Conservation (phyloP, 2,113 vertebrate species). For the Salvator merianae region DNA sequence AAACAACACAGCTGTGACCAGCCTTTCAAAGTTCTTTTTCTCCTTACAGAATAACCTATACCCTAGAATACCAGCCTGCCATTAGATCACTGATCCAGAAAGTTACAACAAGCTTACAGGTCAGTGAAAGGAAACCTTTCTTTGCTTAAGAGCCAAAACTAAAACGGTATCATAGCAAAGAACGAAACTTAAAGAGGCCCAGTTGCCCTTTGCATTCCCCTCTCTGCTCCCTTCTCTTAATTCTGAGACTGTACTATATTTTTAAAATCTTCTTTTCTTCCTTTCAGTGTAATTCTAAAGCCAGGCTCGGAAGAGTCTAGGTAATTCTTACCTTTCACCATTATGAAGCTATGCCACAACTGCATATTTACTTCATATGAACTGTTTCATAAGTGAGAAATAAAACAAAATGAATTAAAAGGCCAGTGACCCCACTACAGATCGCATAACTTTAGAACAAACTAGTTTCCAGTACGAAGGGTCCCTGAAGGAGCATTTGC, state of each 20-base stretch:
- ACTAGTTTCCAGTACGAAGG: too few species aligned
- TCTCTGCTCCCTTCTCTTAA: neutral
- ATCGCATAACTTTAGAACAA: too few species aligned
- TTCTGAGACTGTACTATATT: too few species aligned
- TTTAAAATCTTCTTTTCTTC: neutral
- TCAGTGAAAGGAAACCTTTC: neutral
- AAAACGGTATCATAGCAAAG: neutral
- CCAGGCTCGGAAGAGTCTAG: too few species aligned
- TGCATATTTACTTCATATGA: too few species aligned
- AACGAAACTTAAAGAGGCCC: neutral
- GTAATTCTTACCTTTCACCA: too few species aligned
- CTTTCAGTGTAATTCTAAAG: too few species aligned
- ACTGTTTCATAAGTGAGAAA: too few species aligned
- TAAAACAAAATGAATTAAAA: too few species aligned
- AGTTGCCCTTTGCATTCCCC: neutral
- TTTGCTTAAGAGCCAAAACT: neutral
- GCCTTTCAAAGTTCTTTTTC: neutral
- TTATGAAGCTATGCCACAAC: too few species aligned
- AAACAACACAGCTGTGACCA: neutral
- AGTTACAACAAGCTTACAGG: neutral
- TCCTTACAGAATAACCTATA: neutral
- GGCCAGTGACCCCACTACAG: too few species aligned
- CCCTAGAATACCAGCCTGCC: constrained; percentile 18
- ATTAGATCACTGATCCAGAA: constrained; percentile 11
- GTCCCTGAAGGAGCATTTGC: too few species aligned